Evolutionary conservation across 2,797 vertebrate species (phyloP), one percentile per base, ranked within the genome.

Genomic region (Rhyacichthys aspro): DNA sequence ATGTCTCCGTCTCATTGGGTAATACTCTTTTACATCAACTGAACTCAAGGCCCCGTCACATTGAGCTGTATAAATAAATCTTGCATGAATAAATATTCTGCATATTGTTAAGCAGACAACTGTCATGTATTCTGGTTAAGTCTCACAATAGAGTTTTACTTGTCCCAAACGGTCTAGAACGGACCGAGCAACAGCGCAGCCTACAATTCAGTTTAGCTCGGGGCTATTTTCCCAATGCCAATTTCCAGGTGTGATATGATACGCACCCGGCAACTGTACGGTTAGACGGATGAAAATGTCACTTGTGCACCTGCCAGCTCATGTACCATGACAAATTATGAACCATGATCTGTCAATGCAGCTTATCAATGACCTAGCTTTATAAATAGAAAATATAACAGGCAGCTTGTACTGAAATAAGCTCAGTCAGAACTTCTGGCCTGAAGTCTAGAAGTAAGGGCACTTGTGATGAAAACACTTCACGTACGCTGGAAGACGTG

Each of bases 61-160:
- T 63, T 57, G n/a, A 43, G 54, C 56, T 59, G 41, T 67, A 45
- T 61, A 50, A 19, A 59, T 45, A 16, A 34, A 39, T 38, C 36
- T 38, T 41, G 23, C 23, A 4, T 28, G 23, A 28, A 28, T 28
- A 28, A 34, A 9, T 33, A 49, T 36, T 49, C 72, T 52, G 53
- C 63, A 70, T 64, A 62, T 43, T 67, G 70, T 72, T 67, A 79
- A 78, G 67, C 52, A 57, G 62, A 50, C 58, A 54, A 34, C 15
- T 48, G 70, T 55, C 67, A 67, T 70, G 65, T 71, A 54, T 72
- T 71, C 52, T 46, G n/a, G n/a, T 62, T 72, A 68, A 61, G 43
- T 67, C 71, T 74, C 65, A 61, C 66, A 60, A 46, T 34, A 56
- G 38, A 72, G 75, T 72, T 54, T 15, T 75, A 69, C 75, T 68